A percentile compares a stretch with the other conserved stretches of the same genome.
These are phyloP conservation scores for Drosophila santomea DNA, from an alignment of 1,140 invertebrate genomes.

Conservation along the genomic window DNA sequence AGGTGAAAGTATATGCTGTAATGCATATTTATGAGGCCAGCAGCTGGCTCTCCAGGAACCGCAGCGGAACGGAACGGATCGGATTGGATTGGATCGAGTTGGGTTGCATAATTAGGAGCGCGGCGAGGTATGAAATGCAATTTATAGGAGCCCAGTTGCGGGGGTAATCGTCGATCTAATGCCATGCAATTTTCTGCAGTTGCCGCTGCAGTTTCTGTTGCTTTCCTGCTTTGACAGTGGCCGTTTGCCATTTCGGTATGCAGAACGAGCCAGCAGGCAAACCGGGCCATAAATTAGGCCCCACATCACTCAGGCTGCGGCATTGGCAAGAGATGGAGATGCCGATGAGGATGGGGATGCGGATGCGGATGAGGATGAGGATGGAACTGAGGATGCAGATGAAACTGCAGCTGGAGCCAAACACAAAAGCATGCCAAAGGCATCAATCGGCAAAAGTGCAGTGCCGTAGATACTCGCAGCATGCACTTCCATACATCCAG, in stretches of 20 bases:
- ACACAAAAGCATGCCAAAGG: conserved; percentile 69
- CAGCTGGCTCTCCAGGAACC: conserved; percentile 13
- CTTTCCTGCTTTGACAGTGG: conserved; percentile 62
- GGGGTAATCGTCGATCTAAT: conserved; percentile 51
- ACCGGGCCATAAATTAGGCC: conserved; percentile 64
- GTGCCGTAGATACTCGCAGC: conserved; percentile 31
- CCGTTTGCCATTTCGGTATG: conserved; percentile 61
- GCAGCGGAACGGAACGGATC: not conserved
- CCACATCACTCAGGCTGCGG: conserved; percentile 55
- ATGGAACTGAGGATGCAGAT: not conserved
- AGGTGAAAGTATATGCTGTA: conserved; percentile 67
- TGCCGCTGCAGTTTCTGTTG: conserved; percentile 18
- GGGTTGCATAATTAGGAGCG: conserved; percentile 66
- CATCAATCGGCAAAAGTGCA: conserved; percentile 74
- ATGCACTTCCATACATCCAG: not conserved
- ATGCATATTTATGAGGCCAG: conserved; percentile 55
- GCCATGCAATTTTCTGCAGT: conserved; percentile 57
- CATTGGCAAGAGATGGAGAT: conserved; percentile 6
- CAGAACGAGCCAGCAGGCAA: conserved; percentile 28
- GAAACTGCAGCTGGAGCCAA: conserved; percentile 32
- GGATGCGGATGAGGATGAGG: conserved; percentile 2
- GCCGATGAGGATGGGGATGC: not conserved
- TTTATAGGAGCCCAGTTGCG: conserved; percentile 48
- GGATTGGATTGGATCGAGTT: not conserved
- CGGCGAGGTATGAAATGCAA: conserved; percentile 39